A percentile compares a stretch with the other conserved stretches of the same genome.
Evolutionary conservation across 2,888 invertebrate species (phyloP).

Genomic region (Epinotia bilunana): DNA sequence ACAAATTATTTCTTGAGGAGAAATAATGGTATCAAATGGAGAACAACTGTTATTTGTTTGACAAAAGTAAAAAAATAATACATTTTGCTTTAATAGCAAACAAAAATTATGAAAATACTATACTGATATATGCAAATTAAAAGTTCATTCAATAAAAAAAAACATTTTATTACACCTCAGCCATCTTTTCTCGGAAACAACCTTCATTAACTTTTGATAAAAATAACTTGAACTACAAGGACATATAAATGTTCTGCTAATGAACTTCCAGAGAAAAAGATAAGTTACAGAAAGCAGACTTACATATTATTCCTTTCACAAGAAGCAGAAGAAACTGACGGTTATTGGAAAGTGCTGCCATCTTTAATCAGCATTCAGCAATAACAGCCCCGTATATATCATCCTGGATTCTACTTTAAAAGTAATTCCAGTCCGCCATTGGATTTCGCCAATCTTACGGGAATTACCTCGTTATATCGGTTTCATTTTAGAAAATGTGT

Average conservation of each 20-base stretch:
- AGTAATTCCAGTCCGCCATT: constrained; percentile 39
- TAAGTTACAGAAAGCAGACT: not conserved
- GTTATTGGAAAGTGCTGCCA: constrained; percentile 20
- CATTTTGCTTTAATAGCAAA: no score
- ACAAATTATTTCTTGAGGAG: no score
- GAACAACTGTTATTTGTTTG: no score
- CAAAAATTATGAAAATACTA: no score
- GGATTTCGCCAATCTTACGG: constrained; percentile 37
- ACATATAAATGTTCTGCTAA: not conserved
- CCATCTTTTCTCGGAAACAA: not conserved
- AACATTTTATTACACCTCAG: not conserved
- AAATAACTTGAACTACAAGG: not conserved
- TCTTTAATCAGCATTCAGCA: constrained; percentile 24
- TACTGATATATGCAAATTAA: no score
- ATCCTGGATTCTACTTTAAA: constrained; percentile 37
- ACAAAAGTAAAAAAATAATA: no score
- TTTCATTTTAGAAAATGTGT: constrained; percentile 7
- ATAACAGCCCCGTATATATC: constrained; percentile 37
- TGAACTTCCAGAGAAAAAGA: not conserved
- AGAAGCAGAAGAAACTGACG: constrained; percentile 6
- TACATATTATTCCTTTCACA: not conserved
- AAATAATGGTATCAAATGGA: no score
- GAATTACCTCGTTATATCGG: constrained; percentile 35
- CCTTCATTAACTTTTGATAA: constrained; percentile 8
- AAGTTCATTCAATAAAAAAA: not conserved